Base-by-base conservation (phyloP, 2,797 vertebrate genomes). In the Novumbra hubbsi region DNA sequence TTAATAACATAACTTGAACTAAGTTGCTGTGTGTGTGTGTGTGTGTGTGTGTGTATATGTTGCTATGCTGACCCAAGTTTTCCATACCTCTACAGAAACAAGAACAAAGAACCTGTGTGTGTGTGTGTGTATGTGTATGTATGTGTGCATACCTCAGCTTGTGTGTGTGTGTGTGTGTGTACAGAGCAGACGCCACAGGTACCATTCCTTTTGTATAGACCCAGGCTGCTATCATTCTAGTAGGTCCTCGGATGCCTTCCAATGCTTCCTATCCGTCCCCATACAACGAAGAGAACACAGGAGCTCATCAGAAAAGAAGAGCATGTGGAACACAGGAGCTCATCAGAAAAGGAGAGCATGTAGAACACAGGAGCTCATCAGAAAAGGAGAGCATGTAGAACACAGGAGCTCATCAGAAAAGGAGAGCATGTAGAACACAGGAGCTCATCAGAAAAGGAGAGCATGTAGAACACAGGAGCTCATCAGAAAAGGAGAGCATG, bases 71-170 rank as follows among this genome's bases (percentile, higher is more conserved):
- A 24, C 27, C 24, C 21, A 70, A 4, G 32, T 50, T 8, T 67
- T 24, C 30, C 14, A 87, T 87, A 86, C 86, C 76, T 63, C 90
- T 86, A 73, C 80, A 86, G 83, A 73, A 55, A 71, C 16, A 73
- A 60, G 4, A 60, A 69, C 75, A 73, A 76, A 19, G 76, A 62
- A 74, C 30, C 41, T 30, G 12, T 73, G 12, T 50, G 7, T 55
- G 34, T 48, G 38, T 74, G 14, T 57, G 32, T 63, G 15, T 65
- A 12, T 38, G 48, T 9, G 32, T 57, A n/a, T 27, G 27, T 60
- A 7, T 41, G 19, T 67, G 28, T 71, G 27, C 9, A 34, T 68
- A 4, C 1, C 19, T 41, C 38, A n/a, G 67, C 30, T 49, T 55
- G 48, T 48, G 67, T 68, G 19, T 24, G 34, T 24, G 16, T 24